phyloP scores from a whole-genome alignment of 92 coral and sea anemone species.

The Pocillopora grandis region DNA sequence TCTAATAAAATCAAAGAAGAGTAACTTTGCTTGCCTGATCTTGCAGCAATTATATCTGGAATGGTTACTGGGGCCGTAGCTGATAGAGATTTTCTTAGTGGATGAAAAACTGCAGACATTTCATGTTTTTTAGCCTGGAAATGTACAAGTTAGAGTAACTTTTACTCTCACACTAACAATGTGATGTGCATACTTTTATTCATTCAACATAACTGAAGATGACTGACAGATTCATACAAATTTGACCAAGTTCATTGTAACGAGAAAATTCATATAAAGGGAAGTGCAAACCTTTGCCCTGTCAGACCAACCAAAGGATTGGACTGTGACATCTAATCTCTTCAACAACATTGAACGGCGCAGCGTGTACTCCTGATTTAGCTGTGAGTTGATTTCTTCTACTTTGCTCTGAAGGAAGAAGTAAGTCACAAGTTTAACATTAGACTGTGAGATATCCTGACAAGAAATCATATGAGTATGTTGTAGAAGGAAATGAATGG shows the following conservation, averaged over 20 bases:
- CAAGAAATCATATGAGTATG: background rate
- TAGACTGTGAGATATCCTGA: background rate
- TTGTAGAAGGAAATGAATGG: background rate
- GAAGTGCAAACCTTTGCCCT: constrained; percentile 73
- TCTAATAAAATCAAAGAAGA: background rate
- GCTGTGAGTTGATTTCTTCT: constrained; percentile 78
- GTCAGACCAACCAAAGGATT: constrained; percentile 99
- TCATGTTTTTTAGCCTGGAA: constrained; percentile 82
- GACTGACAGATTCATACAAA: background rate
- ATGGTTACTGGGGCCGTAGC: constrained; percentile 74
- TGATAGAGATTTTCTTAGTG: constrained; percentile 73
- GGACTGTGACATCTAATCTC: constrained; percentile 93
- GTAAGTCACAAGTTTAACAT: background rate
- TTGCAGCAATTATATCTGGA: constrained; percentile 87
- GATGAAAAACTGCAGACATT: constrained; percentile 83
- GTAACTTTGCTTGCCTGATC: constrained; percentile 65
- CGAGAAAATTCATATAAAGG: background rate
- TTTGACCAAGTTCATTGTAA: background rate
- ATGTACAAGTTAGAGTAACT: background rate
- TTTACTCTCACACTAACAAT: background rate
- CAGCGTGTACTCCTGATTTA: constrained; percentile 82
- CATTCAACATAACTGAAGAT: background rate
- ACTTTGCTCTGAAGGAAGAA: constrained; percentile 65
- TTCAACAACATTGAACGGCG: constrained; percentile 91
- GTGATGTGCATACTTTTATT: background rate